Conservation (phyloP, 2,888 invertebrate genomes). For the Apamea monoglypha region DNA sequence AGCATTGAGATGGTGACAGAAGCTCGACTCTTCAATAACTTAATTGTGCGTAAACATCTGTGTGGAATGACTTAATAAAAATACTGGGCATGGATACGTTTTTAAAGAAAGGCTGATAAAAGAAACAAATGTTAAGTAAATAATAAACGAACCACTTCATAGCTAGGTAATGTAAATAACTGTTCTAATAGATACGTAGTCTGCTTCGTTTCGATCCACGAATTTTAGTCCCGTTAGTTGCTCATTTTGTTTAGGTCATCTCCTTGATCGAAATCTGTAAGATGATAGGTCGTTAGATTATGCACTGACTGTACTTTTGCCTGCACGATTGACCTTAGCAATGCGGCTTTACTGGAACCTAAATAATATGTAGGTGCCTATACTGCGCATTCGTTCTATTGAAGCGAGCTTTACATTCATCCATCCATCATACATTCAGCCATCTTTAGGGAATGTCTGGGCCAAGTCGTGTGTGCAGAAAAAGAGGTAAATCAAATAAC, state of each 20-base stretch:
- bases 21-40: constrained; percentile 19
- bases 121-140: constrained; percentile 68
- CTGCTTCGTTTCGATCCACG: constrained; percentile 75
- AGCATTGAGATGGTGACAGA: constrained; percentile 30
- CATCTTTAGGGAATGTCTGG: constrained; percentile 14
- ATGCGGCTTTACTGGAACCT: constrained; percentile 43
- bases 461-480: constrained; percentile 18
- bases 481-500: constrained; percentile 37
- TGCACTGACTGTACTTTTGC: constrained; percentile 62
- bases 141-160: constrained; percentile 70
- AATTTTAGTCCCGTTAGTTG: constrained; percentile 74
- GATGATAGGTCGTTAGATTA: constrained; percentile 57
- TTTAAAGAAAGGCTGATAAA: constrained; percentile 79
- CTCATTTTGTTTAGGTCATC: constrained; percentile 66
- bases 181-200: constrained; percentile 74
- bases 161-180: constrained; percentile 79
- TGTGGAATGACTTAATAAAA: constrained; percentile 7
- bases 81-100: constrained; percentile 52
- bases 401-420: constrained; percentile 39
- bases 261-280: constrained; percentile 64
- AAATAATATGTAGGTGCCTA: constrained; percentile 44
- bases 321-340: constrained; percentile 65
- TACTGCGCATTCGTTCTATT: constrained; percentile 37
- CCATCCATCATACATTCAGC: constrained; percentile 17
- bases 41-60: constrained; percentile 18